Conservation (phyloP, 2,797 vertebrate genomes). For the Darevskia mixta region DNA sequence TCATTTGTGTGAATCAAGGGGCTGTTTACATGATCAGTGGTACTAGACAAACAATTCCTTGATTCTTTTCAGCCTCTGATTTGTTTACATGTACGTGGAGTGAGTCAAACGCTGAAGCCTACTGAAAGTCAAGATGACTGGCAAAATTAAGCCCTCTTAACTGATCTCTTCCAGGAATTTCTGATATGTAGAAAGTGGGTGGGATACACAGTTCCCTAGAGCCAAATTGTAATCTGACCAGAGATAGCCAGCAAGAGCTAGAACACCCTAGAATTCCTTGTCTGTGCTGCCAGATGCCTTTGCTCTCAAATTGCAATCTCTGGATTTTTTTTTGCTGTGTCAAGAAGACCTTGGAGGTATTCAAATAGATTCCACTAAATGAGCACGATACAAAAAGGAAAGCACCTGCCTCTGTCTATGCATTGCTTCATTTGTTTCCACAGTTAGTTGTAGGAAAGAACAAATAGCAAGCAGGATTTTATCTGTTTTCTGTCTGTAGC, state of each 20-base stretch:
- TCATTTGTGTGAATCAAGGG: background rate
- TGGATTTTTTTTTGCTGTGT: background rate
- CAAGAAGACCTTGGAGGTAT: no score
- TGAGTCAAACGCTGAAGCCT: conserved; percentile 1
- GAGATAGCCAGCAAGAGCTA: background rate
- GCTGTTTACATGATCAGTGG: background rate
- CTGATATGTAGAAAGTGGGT: background rate
- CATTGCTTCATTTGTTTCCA: background rate
- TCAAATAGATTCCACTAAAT: no score
- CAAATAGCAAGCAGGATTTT: no score
- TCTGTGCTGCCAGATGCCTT: background rate
- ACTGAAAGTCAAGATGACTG: background rate
- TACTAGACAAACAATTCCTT: conserved; percentile 39
- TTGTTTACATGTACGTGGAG: background rate
- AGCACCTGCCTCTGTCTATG: background rate
- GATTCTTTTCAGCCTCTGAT: conserved; percentile 35
- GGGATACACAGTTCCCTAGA: background rate
- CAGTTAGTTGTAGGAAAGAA: no score
- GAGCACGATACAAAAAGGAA: background rate
- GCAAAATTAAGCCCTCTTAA: background rate
- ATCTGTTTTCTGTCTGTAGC: no score
- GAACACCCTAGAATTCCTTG: background rate
- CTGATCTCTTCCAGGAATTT: background rate
- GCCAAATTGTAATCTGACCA: background rate
- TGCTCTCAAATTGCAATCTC: background rate